Evolutionary conservation across 2,888 invertebrate genomes (phyloP), one percentile per base, ranked within the genome.

Genomic region (Tinea pellionella): DNA sequence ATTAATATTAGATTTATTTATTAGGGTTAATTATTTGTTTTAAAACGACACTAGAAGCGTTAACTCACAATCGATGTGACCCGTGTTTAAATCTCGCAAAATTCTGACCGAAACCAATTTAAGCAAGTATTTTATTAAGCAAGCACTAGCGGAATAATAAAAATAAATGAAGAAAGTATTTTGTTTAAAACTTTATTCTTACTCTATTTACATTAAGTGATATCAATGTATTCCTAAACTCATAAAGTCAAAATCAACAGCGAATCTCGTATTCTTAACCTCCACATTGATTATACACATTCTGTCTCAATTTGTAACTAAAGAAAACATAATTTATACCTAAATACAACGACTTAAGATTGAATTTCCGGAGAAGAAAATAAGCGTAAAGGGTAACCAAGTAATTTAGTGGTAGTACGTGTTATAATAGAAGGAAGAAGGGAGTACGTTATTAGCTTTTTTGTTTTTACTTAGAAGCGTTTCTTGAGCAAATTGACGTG

Each of bases 341-440:
- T 53, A 18, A 53, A 8, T 24, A 24, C 53, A 16, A 24, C n/a
- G 53, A n/a, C 53, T 18, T 53, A 53, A 53, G 24, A 12, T 53
- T 18, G 11, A 53, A 24, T 53, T 24, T 24, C 51, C 9, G 3
- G 24, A 16, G 13, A 12, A 37, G 37, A 37, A 9, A 6, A 16
- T 15, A 15, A 53, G 24, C 4, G 16, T 19, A 8, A 24, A 1
- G 53, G 13, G 24, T 53, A 53, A 24, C 53, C 12, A 24, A 24
- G n/a, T 53, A 53, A 53, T 53, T 53, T 53, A 53, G 12, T 24
- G n/a, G 9, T 4, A 11, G 53, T 53, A 53, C 53, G 53, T 53
- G 53, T 53, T 18, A 53, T 24, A 53, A 53, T 53, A 53, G 16
- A 53, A 18, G 51, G 51, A 11, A 16, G 13, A 16, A 13, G 24